Percentiles rank a stretch among this genome's conserved stretches.
These are phyloP conservation scores for Stenodema calcarata DNA, from an alignment of 2,888 invertebrate species.

Conservation along the genomic window DNA sequence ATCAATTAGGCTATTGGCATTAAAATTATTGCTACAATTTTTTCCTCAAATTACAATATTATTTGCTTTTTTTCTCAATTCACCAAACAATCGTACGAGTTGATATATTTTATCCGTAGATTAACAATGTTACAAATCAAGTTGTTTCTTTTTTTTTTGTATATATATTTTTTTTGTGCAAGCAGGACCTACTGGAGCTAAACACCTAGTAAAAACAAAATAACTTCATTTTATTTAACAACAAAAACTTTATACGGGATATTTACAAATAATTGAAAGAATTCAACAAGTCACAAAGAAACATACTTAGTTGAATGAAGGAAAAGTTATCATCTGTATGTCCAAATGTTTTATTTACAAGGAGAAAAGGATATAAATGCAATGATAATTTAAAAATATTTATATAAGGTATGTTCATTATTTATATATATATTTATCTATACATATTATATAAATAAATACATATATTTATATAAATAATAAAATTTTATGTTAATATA, in stretches of 20 bases:
- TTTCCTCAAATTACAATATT: constrained; percentile 44
- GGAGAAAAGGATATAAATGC: constrained; percentile 50
- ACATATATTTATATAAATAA: constrained; percentile 40
- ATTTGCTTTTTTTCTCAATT: constrained; percentile 48
- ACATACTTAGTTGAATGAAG: constrained; percentile 25
- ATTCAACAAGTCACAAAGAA: constrained; percentile 28
- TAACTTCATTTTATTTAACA: constrained; percentile 38
- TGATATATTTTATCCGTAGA: constrained; percentile 46
- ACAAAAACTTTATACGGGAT: constrained; percentile 40
- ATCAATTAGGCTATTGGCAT: constrained; percentile 56
- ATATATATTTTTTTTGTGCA: constrained; percentile 47
- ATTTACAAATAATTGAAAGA: constrained; percentile 42
- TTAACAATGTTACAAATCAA: constrained; percentile 49
- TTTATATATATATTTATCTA: constrained; percentile 50
- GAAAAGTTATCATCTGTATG: constrained; percentile 30
- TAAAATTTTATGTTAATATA: constrained; percentile 28
- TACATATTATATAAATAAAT: constrained; percentile 44
- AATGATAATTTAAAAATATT: constrained; percentile 53
- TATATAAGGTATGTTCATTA: constrained; percentile 52
- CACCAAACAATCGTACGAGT: constrained; percentile 47
- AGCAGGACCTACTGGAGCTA: constrained; percentile 50
- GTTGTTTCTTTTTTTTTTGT: not conserved
- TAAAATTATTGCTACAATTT: constrained; percentile 56
- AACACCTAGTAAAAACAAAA: constrained; percentile 53
- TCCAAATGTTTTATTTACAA: constrained; percentile 43